Base-by-base conservation (phyloP, 2,113 vertebrate genomes). In the Ramphastos sulfuratus region DNA sequence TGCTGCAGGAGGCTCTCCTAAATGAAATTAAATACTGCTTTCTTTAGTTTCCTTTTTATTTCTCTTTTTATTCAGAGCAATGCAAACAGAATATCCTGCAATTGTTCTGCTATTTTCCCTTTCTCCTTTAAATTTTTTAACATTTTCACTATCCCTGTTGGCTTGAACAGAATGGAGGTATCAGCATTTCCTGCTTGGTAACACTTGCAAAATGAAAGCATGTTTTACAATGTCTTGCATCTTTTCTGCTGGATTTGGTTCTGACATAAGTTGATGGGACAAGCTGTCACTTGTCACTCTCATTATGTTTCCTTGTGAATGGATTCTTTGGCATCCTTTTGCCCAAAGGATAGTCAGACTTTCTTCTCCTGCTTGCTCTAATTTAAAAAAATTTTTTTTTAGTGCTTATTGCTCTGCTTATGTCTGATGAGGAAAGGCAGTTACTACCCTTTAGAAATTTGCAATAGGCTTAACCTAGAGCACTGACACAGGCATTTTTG, bases 211-310 rank as follows among this genome's bases (percentile, higher is more conserved):
- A 46, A 73, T 33, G 87, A 76, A 58, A 8, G 5, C 1, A 3
- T 50, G 28, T 59, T 56, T 73, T 83, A 55, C 19, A 15, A 9
- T 6, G 14, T 5, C 7, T n/a, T 71, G n/a, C 15, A 75, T 75
- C 42, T 44, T 90, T 94, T 80, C 76, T 92, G 63, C 66, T 64
- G 61, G 63, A 24, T 73, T 77, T 73, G 64, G 7, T 67, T 87
- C 78, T 87, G 67, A 86, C 81, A 78, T 89, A 80, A 82, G n/a
- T 54, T 58, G 48, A 46, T 64, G 67, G 30, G 65, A 71, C 72
- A 84, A 69, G 55, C 61, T 95, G 81, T 94, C 88, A 58, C 54
- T 92, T 89, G 88, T 87, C 72, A 27, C 78, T 86, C 54, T 18
- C 24, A 14, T 3, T 25, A 84, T 54, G 28, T 82, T 81, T 91